Evolutionary conservation across 2,888 invertebrate genomes (phyloP), one percentile per base, ranked within the genome.

Genomic region (Agrochola lychnidis): DNA sequence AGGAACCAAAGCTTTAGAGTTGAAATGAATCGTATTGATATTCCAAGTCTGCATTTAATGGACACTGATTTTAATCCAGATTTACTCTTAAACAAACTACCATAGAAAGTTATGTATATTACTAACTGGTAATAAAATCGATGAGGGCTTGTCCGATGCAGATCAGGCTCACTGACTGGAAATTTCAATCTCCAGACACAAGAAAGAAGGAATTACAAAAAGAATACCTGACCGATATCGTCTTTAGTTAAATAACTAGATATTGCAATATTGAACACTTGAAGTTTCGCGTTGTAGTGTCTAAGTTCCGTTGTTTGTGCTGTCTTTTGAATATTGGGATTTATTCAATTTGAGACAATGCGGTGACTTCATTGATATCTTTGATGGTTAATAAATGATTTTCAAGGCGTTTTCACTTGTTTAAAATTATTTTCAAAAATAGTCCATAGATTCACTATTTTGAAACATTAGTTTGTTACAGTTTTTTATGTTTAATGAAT

Each of bases 111-210:
- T 72, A 61, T n/a, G n/a, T n/a, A n/a, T 59, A 79, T 48, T 48
- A 67, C 76, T 62, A 63, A 77, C 36, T 64, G 48, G 51, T n/a
- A 68, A 85, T 77, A 72, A 78, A 77, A 83, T 74, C 72, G 22
- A 76, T 78, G 42, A 66, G 66, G 14, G 70, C 59, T 71, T 76
- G 25, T 75, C 53, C 71, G 62, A 61, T 81, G 73, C 69, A 73
- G 79, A 81, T 83, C 48, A 74, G 51, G 68, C 30, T 68, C 73
- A 78, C 36, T 63, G 74, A 72, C 66, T 81, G 72, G 77, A 81
- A 86, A 86, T 79, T 78, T 79, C 73, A 84, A 88, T 86, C 62
- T 87, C 57, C 57, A 76, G 81, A 73, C 48, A 51, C 42, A 67
- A n/a, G 22, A 70, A 76, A 72, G 70, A 78, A 82, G 79, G 45